These are phyloP conservation scores for Apeltes quadracus DNA, from an alignment of 2,113 vertebrate genomes.

Conservation along the genomic window DNA sequence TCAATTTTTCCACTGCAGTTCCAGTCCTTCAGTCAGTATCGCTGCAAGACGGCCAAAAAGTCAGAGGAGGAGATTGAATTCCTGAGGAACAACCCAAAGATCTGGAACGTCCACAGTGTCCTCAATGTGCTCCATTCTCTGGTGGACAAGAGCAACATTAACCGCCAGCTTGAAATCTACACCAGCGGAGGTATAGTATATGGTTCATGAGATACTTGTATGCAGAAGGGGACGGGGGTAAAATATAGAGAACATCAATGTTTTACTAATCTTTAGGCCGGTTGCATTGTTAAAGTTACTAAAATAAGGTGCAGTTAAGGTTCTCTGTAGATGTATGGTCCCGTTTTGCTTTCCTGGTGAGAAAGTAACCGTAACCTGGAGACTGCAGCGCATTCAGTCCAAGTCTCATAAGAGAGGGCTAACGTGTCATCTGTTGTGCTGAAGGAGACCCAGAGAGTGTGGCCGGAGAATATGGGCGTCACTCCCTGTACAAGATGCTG, in stretches of 20 bases:
- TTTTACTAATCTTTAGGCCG: not conserved
- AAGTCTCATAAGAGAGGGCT: not conserved
- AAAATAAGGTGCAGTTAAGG: not conserved
- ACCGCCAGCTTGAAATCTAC: slow-evolving; percentile 96
- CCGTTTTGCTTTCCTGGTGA: not conserved
- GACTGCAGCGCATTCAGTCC: not conserved
- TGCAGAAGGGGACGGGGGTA: not conserved
- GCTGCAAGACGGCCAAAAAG: slow-evolving; percentile 97
- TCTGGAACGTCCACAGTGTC: slow-evolving; percentile 99
- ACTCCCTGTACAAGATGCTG: slow-evolving; percentile 98
- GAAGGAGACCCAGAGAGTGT: slow-evolving; percentile 97
- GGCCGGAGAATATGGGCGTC: slow-evolving; percentile 98
- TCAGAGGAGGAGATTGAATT: slow-evolving; percentile 97
- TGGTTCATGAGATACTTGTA: not conserved
- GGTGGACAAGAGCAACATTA: slow-evolving; percentile 99
- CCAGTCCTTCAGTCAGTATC: slow-evolving; percentile 98
- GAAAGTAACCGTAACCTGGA: not conserved
- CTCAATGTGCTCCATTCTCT: slow-evolving; percentile 97
- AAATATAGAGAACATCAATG: not conserved
- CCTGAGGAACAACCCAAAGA: slow-evolving; percentile 96
- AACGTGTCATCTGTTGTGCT: slow-evolving; percentile 13
- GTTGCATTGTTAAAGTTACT: not conserved
- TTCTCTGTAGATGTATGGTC: not conserved
- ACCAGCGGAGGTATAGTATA: slow-evolving; percentile 90
- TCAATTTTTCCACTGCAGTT: slow-evolving; percentile 81